Base-by-base conservation (phyloP, 2,113 vertebrate genomes). In the Camelus dromedarius region DNA sequence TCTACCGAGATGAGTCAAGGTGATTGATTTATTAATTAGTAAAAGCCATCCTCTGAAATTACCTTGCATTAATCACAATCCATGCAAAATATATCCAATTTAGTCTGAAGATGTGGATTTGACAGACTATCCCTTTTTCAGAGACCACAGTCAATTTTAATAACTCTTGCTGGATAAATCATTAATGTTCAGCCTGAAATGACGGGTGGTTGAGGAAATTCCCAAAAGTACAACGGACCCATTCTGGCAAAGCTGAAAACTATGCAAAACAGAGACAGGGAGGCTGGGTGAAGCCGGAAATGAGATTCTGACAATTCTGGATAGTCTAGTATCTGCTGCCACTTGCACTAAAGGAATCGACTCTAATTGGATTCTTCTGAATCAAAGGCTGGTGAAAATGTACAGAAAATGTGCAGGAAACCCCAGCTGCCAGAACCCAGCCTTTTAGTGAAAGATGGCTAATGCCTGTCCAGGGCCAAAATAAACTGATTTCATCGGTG, bases 11-110 rank as follows among this genome's bases (percentile, higher is more conserved):
- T 42, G 81, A 96, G 81, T 75, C 84, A 32, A 14, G 46, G 85
- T 91, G 95, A 96, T 70, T 83, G 96, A 89, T 94, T 93, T 89
- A 96, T 96, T 97, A 86, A 95, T 96, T 91, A 95, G 95, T 15
- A n/a, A 90, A 93, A 93, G 85, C 62, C 96, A 50, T 76, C 81
- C 89, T 93, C 91, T 46, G 56, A 92, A 91, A 94, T 96, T 81
- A 96, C 88, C 89, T 70, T 38, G 82, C 89, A 92, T 96, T 96
- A 93, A 91, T 97, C 95, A 97, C 93, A 93, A 79, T 93, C 76
- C 96, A 75, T 89, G 73, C 88, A 94, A 87, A 96, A 94, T 85
- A 88, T 35, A 95, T 73, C 91, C 93, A 96, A 64, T 96, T 96
- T 72, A 95, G 95, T 75, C 91, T 88, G 70, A 73, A 89, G 91